phyloP scores from a whole-genome alignment of 2,113 vertebrate species.

The Stegastes partitus region DNA sequence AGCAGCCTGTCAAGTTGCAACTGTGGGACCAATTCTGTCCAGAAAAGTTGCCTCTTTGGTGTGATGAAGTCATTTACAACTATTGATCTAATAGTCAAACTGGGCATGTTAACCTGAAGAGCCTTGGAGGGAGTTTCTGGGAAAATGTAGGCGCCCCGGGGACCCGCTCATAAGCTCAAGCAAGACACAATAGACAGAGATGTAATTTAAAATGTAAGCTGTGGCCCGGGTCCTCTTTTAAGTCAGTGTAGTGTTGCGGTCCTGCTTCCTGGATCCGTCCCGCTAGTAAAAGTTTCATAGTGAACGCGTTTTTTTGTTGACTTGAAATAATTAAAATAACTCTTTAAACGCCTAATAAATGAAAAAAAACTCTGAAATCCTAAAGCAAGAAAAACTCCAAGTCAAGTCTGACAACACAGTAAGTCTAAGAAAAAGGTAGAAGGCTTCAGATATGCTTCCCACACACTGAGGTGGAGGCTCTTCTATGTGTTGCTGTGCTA shows the following conservation, averaged over 20 bases:
- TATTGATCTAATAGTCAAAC: constrained; percentile 86
- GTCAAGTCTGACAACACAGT: background rate
- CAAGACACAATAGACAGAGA: constrained; percentile 75
- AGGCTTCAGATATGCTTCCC: background rate
- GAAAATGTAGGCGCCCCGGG: constrained; percentile 79
- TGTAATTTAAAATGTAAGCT: constrained; percentile 72
- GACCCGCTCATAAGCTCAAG: constrained; percentile 75
- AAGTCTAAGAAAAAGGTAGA: background rate
- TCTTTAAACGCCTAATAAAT: background rate
- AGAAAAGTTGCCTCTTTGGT: constrained; percentile 79
- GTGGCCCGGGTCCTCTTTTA: constrained; percentile 47
- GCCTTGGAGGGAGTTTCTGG: constrained; percentile 82
- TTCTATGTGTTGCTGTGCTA: constrained; percentile 46
- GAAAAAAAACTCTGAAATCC: background rate
- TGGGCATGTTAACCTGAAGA: constrained; percentile 81
- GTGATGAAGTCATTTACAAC: constrained; percentile 86
- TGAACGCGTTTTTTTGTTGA: constrained; percentile 7
- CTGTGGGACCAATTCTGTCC: constrained; percentile 73
- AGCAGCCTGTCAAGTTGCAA: constrained; percentile 68
- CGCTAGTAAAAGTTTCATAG: constrained; percentile 14
- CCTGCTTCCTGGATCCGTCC: constrained; percentile 22
- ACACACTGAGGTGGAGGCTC: constrained; percentile 1
- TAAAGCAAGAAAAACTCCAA: background rate
- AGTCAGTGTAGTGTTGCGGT: constrained; percentile 34
- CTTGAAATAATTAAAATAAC: background rate